Conservation (phyloP, 1,140 invertebrate species). For the Leguminivora glycinivorella region DNA sequence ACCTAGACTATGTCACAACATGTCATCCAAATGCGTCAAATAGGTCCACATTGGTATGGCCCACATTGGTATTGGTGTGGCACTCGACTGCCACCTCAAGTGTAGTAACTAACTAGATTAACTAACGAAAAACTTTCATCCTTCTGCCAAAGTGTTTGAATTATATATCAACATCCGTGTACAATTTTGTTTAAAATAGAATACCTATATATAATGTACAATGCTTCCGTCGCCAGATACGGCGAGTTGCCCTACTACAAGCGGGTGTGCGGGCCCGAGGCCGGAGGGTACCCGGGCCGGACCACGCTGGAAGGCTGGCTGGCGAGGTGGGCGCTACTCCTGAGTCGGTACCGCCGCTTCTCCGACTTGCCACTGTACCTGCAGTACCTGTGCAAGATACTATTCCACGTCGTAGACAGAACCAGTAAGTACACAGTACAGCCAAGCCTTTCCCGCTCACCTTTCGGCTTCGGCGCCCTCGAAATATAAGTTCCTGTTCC, state of each 20-base stretch:
- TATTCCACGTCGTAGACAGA: conserved; percentile 86
- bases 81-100: too few relatives aligned
- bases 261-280: conserved; percentile 68
- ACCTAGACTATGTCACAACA: too few relatives aligned
- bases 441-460: neutral
- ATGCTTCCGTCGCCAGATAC: conserved; percentile 49
- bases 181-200: too few relatives aligned
- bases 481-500: too few relatives aligned
- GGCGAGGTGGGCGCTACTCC: conserved; percentile 81
- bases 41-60: too few relatives aligned
- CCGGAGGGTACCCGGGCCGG: conserved; percentile 60
- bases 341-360: conserved; percentile 79
- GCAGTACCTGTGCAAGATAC: conserved; percentile 85
- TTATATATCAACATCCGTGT: too few relatives aligned
- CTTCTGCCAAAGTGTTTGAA: too few relatives aligned
- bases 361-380: conserved; percentile 84
- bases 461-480: too few relatives aligned
- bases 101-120: too few relatives aligned
- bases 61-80: too few relatives aligned
- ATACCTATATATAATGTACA: neutral
- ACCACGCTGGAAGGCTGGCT: conserved; percentile 82
- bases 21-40: too few relatives aligned
- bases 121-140: too few relatives aligned
- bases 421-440: conserved; percentile 72
- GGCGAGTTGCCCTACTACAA: conserved; percentile 70